Base-by-base conservation (phyloP, 2,113 vertebrate species). In the Hippocampus abdominalis region DNA sequence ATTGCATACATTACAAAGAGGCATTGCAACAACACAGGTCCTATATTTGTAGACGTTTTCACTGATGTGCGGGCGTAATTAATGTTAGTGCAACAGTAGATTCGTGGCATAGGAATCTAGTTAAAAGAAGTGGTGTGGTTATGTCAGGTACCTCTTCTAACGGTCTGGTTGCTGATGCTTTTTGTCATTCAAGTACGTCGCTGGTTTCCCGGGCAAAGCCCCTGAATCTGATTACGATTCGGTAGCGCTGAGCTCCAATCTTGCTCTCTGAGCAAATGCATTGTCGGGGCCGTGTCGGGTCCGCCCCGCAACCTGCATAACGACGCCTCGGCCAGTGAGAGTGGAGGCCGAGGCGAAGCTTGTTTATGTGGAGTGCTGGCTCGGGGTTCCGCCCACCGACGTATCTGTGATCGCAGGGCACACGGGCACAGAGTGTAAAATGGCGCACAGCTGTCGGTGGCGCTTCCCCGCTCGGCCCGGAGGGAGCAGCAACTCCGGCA, bases 401-500 rank as follows among this genome's bases (percentile, higher is more conserved):
- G 86, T 91, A 91, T 90, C 91, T 87, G 90, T 80, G 89, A 88
- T 88, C 86, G 85, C 84, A 89, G 88, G 89, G 88, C 86, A 91
- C 89, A 90, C 91, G 93, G 90, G 89, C 92, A 89, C 81, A 92
- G 90, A 93, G 91, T 91, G 92, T 93, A 98, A 98, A 96, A 98
- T 97, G 96, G 96, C 96, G 96, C 96, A 98, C 96, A 98, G 96
- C 96, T 97, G 96, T 97, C 96, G 96, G 95, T 98, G 96, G 96
- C 96, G 96, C 93, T 98, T 97, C 95, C 96, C 96, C 84, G 96
- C 96, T 93, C 95, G 95, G 92, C 96, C 96, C 93, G 95, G 95
- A 94, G 95, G 94, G 93, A 95, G 94, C 92, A 94, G 94, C 91
- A 92, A 87, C 91, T 92, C 92, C 89, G 91, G 92, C 87, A 91